These are phyloP conservation scores for Coranthus polyacanthus DNA, from an alignment of 2,797 vertebrate genomes.

Conservation along the genomic window DNA sequence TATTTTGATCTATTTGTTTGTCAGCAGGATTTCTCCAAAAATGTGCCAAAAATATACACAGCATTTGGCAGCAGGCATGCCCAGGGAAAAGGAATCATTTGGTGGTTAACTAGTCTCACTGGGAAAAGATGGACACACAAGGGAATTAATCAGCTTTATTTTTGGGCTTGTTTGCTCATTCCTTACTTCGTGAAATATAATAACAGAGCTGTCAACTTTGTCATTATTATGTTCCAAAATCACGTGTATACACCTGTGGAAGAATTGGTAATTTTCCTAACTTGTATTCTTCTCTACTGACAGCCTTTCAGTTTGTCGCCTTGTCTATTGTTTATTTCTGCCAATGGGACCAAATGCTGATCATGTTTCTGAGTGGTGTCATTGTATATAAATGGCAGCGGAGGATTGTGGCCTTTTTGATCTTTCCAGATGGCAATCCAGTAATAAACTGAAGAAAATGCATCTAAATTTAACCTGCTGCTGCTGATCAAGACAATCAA, in stretches of 20 bases:
- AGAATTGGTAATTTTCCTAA: too few species aligned
- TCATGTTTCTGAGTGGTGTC: background rate
- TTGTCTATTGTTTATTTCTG: background rate
- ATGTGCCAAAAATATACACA: background rate
- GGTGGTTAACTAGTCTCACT: background rate
- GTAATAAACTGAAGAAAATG: background rate
- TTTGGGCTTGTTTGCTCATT: background rate
- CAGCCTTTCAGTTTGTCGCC: background rate
- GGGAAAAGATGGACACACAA: background rate
- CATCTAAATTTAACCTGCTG: conserved; percentile 3
- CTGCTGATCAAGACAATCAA: background rate
- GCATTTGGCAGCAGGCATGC: background rate
- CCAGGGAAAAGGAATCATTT: background rate
- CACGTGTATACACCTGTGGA: too few species aligned
- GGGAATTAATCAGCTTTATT: background rate
- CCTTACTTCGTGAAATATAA: too few species aligned
- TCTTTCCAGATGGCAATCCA: background rate
- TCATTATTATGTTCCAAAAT: background rate
- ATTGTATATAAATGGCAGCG: background rate
- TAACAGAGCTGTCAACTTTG: background rate
- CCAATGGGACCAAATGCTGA: background rate
- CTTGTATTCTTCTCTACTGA: too few species aligned
- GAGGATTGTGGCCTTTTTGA: background rate
- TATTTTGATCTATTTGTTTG: conserved; percentile 8
- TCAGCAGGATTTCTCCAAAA: background rate